A percentile compares a stretch with the other conserved stretches of the same genome.
These are phyloP conservation scores for Enteromius viviparus DNA, from an alignment of 2,797 vertebrate species.

Conservation along the genomic window DNA sequence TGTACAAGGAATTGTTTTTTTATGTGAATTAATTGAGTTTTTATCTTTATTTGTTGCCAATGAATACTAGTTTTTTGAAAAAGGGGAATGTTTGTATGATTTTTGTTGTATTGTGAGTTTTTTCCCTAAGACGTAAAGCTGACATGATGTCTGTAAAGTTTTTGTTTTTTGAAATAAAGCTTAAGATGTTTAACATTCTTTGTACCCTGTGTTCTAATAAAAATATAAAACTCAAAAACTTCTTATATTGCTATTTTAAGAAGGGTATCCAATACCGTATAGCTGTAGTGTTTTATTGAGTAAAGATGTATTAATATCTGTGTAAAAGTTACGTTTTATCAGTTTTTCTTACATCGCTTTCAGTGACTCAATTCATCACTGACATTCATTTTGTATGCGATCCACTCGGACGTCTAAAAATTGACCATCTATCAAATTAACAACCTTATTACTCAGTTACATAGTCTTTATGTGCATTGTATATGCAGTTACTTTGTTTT, in stretches of 20 bases:
- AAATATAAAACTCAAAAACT: background rate
- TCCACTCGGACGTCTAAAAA: no score
- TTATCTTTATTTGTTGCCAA: slow-evolving; percentile 19
- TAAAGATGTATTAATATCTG: background rate
- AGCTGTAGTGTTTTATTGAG: background rate
- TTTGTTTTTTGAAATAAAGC: slow-evolving; percentile 14
- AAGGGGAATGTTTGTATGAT: slow-evolving; percentile 17
- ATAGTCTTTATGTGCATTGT: background rate
- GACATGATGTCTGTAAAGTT: slow-evolving; percentile 47
- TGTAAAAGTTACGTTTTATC: background rate
- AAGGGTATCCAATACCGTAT: background rate
- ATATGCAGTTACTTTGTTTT: background rate
- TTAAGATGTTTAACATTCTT: slow-evolving; percentile 32
- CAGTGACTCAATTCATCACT: background rate
- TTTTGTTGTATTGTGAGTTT: slow-evolving; percentile 11
- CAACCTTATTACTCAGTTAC: background rate
- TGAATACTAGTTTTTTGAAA: slow-evolving; percentile 10
- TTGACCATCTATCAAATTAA: background rate
- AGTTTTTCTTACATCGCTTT: background rate
- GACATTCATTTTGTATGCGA: background rate
- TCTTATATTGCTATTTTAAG: background rate
- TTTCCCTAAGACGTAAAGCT: slow-evolving; percentile 1
- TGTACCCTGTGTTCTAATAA: slow-evolving; percentile 28
- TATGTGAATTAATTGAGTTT: background rate
- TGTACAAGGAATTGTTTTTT: background rate